phyloP scores from a whole-genome alignment of 2,113 vertebrate genomes.

The Mixornis gularis region DNA sequence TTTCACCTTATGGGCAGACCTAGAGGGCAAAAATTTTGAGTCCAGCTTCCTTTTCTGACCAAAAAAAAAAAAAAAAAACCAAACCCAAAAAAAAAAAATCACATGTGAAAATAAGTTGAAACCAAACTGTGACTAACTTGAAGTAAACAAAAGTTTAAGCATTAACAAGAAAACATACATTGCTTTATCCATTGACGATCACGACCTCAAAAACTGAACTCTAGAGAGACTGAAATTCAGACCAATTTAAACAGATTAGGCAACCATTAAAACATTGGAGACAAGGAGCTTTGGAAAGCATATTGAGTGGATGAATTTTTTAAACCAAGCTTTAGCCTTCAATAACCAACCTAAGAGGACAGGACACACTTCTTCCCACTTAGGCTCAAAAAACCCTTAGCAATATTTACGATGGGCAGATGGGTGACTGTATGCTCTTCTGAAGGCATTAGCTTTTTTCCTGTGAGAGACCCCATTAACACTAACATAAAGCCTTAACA shows the following conservation, averaged over 20 bases:
- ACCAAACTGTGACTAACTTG: neutral
- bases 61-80: no score
- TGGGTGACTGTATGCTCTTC: neutral
- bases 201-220: neutral
- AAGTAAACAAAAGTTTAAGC: neutral
- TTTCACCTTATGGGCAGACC: neutral
- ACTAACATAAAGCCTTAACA: neutral
- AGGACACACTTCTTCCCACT: neutral
- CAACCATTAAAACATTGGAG: neutral
- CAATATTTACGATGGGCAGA: neutral
- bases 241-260: neutral
- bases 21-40: neutral
- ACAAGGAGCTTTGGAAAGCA: neutral
- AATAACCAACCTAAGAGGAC: neutral
- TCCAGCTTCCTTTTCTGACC: neutral
- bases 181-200: accelerated
- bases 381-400: neutral
- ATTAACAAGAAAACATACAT: neutral
- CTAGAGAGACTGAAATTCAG: neutral
- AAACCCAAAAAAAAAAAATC: no score
- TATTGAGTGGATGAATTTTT: neutral
- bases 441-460: neutral
- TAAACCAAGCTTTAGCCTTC: neutral
- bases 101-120: neutral
- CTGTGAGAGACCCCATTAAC: neutral